Evolutionary conservation across 2,797 vertebrate species (phyloP), one percentile per base, ranked within the genome.

Genomic region (Telmatherina bonti): DNA sequence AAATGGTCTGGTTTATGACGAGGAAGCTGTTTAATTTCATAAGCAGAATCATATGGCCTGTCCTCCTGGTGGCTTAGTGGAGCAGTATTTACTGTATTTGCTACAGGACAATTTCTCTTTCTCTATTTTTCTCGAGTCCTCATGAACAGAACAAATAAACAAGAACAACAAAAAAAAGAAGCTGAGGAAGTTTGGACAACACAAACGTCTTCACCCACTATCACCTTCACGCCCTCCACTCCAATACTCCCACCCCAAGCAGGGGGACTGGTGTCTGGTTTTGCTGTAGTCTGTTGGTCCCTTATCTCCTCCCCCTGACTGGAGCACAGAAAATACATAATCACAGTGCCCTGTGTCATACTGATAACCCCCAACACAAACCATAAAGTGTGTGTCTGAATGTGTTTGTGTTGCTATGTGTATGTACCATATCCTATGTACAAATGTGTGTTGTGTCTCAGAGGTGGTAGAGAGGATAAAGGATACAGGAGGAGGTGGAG

Each of bases 281-380:
- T 78, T 78, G 70, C 89, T 72, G 66, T 71, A 76, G 81, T 82
- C 80, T 81, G 71, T 72, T 41, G 68, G 56, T 70, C 80, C 69
- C 85, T 89, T 92, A 91, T 91, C 88, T 77, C 71, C 71, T 74
- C 67, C 67, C 69, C 65, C 85, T 83, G 78, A 85, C 83, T 86
- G 79, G 76, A 84, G 86, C 82, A 83, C 68, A 78, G 76, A 78
- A 90, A 91, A 91, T 85, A 90, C 85, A 92, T 88, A 89, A 92
- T 90, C 85, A 83, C 81, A 69, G 82, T 81, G 83, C 82, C 86
- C 89, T 86, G 86, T 91, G 88, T 90, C 87, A 91, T 79, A 83
- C 87, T 83, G 92, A 93, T 93, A 92, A 93, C 91, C 91, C 76
- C 81, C 47, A 62, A 67, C 77, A 71, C 82, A 79, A 85, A 82